These are phyloP conservation scores for Agrochola lychnidis DNA, from an alignment of 2,888 invertebrate genomes.

Conservation along the genomic window DNA sequence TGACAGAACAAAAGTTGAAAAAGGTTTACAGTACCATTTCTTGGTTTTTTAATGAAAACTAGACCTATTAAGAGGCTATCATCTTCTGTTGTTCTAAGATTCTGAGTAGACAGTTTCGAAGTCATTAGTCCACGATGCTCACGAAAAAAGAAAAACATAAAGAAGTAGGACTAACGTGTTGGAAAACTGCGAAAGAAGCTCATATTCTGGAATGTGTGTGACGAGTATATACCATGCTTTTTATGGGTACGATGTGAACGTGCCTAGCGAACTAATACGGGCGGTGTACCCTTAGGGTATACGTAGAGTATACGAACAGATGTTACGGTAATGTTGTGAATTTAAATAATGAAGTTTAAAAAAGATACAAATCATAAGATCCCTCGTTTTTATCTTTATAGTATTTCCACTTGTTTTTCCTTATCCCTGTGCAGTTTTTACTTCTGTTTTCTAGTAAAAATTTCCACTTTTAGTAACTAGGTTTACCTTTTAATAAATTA, in stretches of 20 bases:
- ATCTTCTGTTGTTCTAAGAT: not conserved
- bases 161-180: not conserved
- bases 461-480: constrained; percentile 9
- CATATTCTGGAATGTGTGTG: constrained; percentile 16
- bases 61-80: not conserved
- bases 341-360: constrained; percentile 35
- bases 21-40: constrained; percentile 2
- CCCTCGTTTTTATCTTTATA: not conserved
- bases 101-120: not conserved
- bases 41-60: constrained; percentile 1
- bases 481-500: constrained; percentile 32
- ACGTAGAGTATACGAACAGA: constrained; percentile 4
- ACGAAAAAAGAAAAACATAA: not conserved
- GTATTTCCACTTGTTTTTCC: not conserved
- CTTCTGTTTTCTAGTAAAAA: not conserved
- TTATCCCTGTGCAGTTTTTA: not conserved
- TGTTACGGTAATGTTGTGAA: constrained; percentile 20
- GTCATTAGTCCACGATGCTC: not conserved
- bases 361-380: constrained; percentile 19
- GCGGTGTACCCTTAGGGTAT: constrained; percentile 7
- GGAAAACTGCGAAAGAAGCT: constrained; percentile 9
- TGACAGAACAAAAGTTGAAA: constrained; percentile 27
- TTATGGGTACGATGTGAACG: constrained; percentile 44
- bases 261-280: constrained; percentile 42
- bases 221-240: constrained; percentile 32